A percentile compares a stretch with the other conserved stretches of the same genome.
Evolutionary conservation across 2,113 vertebrate species (phyloP).

Genomic region (Dipodomys stephensi): DNA sequence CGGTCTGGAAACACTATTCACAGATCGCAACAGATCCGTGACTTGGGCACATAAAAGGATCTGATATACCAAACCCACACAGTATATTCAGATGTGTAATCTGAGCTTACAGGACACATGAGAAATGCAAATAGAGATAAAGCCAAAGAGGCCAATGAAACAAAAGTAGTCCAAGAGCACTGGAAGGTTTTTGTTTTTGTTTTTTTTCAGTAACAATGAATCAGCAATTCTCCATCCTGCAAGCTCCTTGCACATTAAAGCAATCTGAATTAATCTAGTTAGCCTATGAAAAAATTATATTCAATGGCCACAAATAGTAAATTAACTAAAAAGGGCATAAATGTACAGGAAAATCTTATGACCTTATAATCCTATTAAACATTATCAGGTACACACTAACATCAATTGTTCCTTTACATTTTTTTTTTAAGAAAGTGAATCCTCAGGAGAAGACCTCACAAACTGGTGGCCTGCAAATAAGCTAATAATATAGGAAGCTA

Average conservation of each 20-base stretch:
- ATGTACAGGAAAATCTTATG: neutral
- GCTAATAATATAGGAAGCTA: neutral
- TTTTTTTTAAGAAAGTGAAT: slow-evolving; percentile 43
- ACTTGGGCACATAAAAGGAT: slow-evolving; percentile 30
- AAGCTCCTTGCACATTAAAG: neutral
- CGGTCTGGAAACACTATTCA: slow-evolving; percentile 26
- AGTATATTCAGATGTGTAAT: slow-evolving; percentile 41
- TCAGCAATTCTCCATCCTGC: neutral
- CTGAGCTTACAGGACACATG: slow-evolving; percentile 27
- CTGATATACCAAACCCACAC: neutral
- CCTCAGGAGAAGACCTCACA: slow-evolving; percentile 36
- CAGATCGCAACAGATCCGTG: neutral
- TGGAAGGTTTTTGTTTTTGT: neutral
- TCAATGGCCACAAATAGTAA: slow-evolving; percentile 1
- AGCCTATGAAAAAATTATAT: neutral
- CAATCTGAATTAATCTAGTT: slow-evolving; percentile 25
- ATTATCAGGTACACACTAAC: neutral
- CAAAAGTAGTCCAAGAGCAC: neutral
- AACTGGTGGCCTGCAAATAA: slow-evolving; percentile 50
- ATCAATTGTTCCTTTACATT: neutral
- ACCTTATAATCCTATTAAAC: neutral
- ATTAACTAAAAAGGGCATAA: neutral
- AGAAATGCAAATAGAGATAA: slow-evolving; percentile 32
- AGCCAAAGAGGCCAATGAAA: slow-evolving; percentile 47
- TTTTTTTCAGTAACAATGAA: neutral